A percentile compares a stretch with the other conserved stretches of the same genome.
phyloP scores from a whole-genome alignment of 2,888 invertebrate species.

The Sipha maydis region DNA sequence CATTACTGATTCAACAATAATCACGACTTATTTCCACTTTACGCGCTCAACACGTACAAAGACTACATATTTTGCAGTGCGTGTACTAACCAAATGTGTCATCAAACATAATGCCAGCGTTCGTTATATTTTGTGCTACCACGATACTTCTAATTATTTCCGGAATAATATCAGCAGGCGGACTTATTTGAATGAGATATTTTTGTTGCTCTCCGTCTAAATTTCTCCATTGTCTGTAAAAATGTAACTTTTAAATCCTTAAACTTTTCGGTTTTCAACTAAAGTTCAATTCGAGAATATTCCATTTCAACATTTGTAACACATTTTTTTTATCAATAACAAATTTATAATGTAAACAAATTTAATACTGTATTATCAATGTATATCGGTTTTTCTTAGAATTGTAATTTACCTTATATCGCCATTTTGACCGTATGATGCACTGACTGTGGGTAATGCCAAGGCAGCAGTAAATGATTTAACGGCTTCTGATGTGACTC shows the following conservation, averaged over 20 bases:
- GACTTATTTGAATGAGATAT: constrained; percentile 84
- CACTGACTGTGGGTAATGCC: constrained; percentile 83
- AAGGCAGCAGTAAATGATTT: constrained; percentile 84
- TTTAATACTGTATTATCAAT: neutral
- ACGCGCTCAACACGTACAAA: too few species aligned
- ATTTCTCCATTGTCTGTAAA: constrained; percentile 79
- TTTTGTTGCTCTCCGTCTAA: constrained; percentile 77
- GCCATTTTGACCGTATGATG: constrained; percentile 85
- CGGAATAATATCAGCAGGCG: constrained; percentile 86
- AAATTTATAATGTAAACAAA: too few species aligned
- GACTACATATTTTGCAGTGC: neutral
- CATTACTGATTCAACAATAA: too few species aligned
- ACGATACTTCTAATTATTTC: constrained; percentile 85
- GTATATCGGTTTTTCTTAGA: neutral
- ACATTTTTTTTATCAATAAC: too few species aligned
- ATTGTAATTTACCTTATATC: constrained; percentile 71
- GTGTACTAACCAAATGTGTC: constrained; percentile 78
- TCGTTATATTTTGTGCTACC: constrained; percentile 84
- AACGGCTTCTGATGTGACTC: constrained; percentile 84
- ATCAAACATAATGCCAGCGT: constrained; percentile 92
- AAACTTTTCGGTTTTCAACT: too few species aligned
- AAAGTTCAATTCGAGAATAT: too few species aligned
- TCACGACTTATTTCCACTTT: too few species aligned
- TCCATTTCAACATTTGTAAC: too few species aligned
- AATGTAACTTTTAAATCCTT: neutral